Evolutionary conservation across 2,113 vertebrate species (phyloP).

Genomic region (Burhinus bistriatus): DNA sequence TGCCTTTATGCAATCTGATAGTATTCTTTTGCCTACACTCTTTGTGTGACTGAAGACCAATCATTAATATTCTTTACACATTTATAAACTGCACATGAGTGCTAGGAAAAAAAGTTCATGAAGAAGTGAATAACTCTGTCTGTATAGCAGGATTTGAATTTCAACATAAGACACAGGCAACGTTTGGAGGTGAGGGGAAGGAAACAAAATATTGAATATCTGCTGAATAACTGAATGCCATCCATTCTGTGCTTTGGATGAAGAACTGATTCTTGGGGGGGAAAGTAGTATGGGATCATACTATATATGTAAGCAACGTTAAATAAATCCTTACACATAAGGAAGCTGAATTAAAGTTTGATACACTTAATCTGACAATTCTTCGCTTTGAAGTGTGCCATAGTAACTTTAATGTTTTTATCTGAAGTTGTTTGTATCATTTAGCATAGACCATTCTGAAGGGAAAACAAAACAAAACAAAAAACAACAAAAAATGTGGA

Average conservation of each 20-base stretch:
- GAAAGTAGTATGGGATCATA: not conserved
- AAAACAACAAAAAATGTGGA: not conserved
- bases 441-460: not conserved
- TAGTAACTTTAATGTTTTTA: not conserved
- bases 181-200: not conserved
- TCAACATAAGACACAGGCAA: not conserved
- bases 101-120: not conserved
- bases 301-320: not conserved
- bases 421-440: not conserved
- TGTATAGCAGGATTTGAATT: not conserved
- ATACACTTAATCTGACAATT: not conserved
- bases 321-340: not conserved
- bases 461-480: not conserved
- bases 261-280: not conserved
- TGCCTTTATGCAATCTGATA: not conserved
- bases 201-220: not conserved
- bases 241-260: not conserved
- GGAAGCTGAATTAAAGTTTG: not conserved
- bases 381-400: not conserved
- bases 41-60: not conserved
- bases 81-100: not conserved
- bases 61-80: not conserved
- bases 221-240: not conserved
- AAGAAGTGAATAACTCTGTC: not conserved
- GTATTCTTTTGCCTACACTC: not conserved